These are phyloP conservation scores for Oxyura jamaicensis DNA, from an alignment of 2,113 vertebrate genomes.

Conservation along the genomic window DNA sequence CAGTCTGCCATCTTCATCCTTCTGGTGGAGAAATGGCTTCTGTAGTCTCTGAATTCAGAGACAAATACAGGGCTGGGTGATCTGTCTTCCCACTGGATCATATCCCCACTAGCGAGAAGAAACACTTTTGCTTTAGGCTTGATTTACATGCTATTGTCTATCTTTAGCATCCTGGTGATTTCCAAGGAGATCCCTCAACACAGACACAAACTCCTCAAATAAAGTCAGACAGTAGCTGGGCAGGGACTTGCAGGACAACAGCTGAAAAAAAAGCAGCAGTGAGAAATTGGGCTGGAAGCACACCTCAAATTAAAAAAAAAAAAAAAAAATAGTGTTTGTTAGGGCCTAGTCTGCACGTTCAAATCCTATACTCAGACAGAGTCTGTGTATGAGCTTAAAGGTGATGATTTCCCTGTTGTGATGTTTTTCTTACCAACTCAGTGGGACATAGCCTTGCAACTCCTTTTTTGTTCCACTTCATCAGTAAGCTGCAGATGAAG, in stretches of 20 bases:
- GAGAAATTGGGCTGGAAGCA: neutral
- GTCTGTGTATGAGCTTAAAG: neutral
- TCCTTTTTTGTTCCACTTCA: slow-evolving; percentile 1
- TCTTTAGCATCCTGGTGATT: neutral
- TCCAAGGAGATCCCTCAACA: neutral
- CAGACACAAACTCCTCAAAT: neutral
- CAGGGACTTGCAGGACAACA: neutral
- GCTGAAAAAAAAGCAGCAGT: neutral
- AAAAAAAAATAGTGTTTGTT: neutral
- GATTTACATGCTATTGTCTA: slow-evolving; percentile 22
- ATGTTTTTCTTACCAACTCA: neutral
- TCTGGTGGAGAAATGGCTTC: slow-evolving; percentile 4
- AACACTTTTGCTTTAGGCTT: neutral
- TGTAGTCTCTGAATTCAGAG: neutral
- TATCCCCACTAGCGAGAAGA: neutral
- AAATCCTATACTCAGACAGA: neutral
- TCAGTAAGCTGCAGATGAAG: neutral
- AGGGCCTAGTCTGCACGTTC: neutral
- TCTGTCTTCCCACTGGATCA: slow-evolving; percentile 5
- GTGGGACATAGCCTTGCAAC: neutral
- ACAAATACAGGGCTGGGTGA: neutral
- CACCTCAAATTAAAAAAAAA: neutral
- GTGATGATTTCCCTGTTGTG: neutral
- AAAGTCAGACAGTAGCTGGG: neutral
- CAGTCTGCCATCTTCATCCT: neutral